Evolutionary conservation across 2,113 vertebrate species (phyloP).

Genomic region (Orthonyx spaldingii): DNA sequence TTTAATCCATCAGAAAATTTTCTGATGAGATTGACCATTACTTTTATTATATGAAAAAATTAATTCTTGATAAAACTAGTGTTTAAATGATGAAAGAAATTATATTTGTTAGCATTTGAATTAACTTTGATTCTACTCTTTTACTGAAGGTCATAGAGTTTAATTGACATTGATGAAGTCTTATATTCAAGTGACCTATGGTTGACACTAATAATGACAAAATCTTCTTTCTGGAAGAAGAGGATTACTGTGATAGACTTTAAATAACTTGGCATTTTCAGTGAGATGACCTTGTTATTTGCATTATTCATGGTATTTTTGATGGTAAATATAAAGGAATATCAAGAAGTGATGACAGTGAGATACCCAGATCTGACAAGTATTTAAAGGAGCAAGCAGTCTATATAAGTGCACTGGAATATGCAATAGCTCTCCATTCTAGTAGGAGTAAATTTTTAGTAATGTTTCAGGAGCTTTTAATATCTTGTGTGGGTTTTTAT

Average conservation of each 20-base stretch:
- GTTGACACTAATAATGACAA: conserved; percentile 48
- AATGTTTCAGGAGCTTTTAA: neutral
- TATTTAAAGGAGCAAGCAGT: neutral
- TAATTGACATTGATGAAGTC: conserved; percentile 54
- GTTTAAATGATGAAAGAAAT: conserved; percentile 25
- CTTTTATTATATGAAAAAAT: neutral
- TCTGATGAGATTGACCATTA: neutral
- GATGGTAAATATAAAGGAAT: neutral
- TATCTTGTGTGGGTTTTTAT: neutral
- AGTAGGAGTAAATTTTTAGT: neutral
- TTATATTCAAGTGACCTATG: conserved; percentile 24
- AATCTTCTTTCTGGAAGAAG: conserved; percentile 5
- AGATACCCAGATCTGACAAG: neutral
- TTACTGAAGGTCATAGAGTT: conserved; percentile 45
- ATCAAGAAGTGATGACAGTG: neutral
- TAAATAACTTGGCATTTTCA: conserved; percentile 19
- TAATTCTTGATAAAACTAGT: neutral
- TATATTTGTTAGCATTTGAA: conserved; percentile 13
- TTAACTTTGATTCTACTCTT: conserved; percentile 29
- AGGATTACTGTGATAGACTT: neutral
- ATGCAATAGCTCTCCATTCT: neutral
- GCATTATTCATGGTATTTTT: conserved; percentile 29
- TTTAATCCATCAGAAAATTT: neutral
- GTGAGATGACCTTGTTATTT: conserved; percentile 31
- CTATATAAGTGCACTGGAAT: neutral